Evolutionary conservation across 2,888 invertebrate genomes (phyloP).

Genomic region (Eumerus sabulonum): DNA sequence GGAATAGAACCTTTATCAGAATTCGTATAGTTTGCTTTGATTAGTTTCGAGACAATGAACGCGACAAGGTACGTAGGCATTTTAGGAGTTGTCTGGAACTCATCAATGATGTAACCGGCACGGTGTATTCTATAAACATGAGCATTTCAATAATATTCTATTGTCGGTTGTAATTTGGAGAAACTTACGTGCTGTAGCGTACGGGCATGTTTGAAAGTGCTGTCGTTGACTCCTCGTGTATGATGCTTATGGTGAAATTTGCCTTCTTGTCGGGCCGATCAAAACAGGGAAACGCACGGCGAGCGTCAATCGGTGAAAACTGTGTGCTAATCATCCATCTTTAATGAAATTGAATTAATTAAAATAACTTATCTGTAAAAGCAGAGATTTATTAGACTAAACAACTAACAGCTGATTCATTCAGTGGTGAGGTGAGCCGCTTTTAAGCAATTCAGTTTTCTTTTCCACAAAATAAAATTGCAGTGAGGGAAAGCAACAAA

Average conservation of each 20-base stretch:
- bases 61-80: conserved; percentile 90
- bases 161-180: background rate
- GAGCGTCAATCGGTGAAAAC: conserved; percentile 88
- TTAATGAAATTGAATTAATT: too few species aligned
- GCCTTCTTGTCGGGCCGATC: conserved; percentile 92
- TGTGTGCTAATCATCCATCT: conserved; percentile 90
- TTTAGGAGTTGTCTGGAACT: conserved; percentile 82
- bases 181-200: conserved; percentile 73
- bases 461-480: too few species aligned
- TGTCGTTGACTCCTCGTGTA: conserved; percentile 80
- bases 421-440: too few species aligned
- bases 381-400: too few species aligned
- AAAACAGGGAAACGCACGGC: conserved; percentile 92
- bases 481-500: too few species aligned
- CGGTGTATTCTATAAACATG: conserved; percentile 73
- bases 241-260: conserved; percentile 85
- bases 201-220: conserved; percentile 84
- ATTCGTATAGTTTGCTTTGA: conserved; percentile 74
- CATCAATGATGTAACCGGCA: conserved; percentile 83
- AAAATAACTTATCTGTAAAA: too few species aligned
- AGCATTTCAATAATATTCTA: background rate
- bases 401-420: too few species aligned
- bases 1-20: conserved; percentile 73
- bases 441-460: too few species aligned
- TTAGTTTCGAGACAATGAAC: conserved; percentile 81